Conservation (phyloP, 2,797 vertebrate genomes). For the Cirrhinus molitorella region DNA sequence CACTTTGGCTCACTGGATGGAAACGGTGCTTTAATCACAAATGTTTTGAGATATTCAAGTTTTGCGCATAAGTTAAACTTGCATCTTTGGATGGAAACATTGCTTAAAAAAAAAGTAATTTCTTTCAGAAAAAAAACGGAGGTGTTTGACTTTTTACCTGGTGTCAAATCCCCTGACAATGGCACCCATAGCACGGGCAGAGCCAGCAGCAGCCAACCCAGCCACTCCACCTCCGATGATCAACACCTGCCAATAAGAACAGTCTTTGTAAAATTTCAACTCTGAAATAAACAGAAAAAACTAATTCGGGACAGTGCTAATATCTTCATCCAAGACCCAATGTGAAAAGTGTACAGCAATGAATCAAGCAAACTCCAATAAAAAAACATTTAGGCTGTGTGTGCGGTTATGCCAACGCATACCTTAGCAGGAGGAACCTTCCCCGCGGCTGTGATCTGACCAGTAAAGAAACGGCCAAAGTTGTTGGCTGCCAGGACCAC, state of each 20-base stretch:
- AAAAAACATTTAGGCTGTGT: neutral
- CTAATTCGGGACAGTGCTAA: neutral
- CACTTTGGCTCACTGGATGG: too few relatives aligned
- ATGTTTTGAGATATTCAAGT: too few relatives aligned
- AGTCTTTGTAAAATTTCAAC: neutral
- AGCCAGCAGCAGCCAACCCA: slow-evolving; percentile 84
- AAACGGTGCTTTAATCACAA: too few relatives aligned
- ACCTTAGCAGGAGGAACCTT: slow-evolving; percentile 83
- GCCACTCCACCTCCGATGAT: slow-evolving; percentile 87
- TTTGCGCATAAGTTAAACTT: too few relatives aligned
- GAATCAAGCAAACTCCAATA: neutral
- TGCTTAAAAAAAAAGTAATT: too few relatives aligned
- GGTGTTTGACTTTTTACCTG: slow-evolving; percentile 75
- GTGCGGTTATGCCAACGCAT: slow-evolving; percentile 16
- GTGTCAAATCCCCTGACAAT: slow-evolving; percentile 86
- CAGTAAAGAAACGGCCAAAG: slow-evolving; percentile 86
- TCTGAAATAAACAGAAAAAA: neutral
- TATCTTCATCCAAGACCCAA: slow-evolving; percentile 20
- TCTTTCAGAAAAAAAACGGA: too few relatives aligned
- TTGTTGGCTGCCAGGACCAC: slow-evolving; percentile 95
- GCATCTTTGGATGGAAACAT: too few relatives aligned
- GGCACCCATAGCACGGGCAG: slow-evolving; percentile 85
- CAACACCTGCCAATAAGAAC: slow-evolving; percentile 72
- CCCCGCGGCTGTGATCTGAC: slow-evolving; percentile 81
- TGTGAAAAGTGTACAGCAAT: slow-evolving; percentile 1